Evolutionary conservation across 53 echinoderm and acorn worm species (phyloP), one percentile per base, ranked within the genome.

Genomic region (Temnopleurus reevesii): DNA sequence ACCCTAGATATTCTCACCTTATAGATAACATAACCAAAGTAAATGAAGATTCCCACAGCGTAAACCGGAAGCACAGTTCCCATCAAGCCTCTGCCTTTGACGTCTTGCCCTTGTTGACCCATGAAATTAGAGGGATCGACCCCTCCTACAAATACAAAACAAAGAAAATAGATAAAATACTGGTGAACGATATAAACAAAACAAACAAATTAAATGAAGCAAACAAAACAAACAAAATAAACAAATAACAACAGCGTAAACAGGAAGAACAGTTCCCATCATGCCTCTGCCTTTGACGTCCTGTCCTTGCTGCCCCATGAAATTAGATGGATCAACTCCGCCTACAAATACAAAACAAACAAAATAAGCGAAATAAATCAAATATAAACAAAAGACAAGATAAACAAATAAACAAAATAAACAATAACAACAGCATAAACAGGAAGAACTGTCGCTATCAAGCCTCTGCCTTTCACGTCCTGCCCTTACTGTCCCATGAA

Each of bases 21-120:
- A 89, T 98, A 95, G 59, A 98, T 98, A 45, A 95, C 91, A 83
- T 95, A 98, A 17, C 93, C 94, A 57, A 98, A 98, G 76, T 98
- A 98, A 53, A 95, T 53, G 29, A 95, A 91, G 30, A 95, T 95
- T 6, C 95, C 98, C 0, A 98, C 92, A 7, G 95, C 98, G 77
- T 98, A 98, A n/a, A 98, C 94, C 36, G 98, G 98, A 46, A 98
- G 93, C 38, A 95, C 91, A 30, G 98, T 93, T 34, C 98, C 95
- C 94, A 98, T 94, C 81, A 95, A 86, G 36, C 98, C 98, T 12
- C 93, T 83, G 8, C 92, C 89, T 19, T 64, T 30, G 1, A 90
- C 81, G 19, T 95, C 95, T 77, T 93, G 93, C 30, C 66, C 76
- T 66, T 92, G 92, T 47, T 90, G 90, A 10, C 91, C 92, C 93